A percentile compares a stretch with the other conserved stretches of the same genome.
Evolutionary conservation across 1,140 invertebrate genomes (phyloP).

Genomic region (Bombus vancouverensis): DNA sequence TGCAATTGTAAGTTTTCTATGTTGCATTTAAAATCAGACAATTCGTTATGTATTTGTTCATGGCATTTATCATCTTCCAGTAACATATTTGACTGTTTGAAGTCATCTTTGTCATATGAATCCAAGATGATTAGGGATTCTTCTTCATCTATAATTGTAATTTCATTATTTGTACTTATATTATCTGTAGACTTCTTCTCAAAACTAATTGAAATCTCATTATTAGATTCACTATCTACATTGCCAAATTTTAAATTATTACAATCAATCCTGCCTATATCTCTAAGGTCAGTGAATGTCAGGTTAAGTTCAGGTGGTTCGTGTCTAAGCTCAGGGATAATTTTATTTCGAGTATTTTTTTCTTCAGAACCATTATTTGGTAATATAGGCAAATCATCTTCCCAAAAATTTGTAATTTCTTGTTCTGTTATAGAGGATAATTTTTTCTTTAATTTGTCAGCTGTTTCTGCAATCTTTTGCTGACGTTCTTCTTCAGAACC

Average conservation of each 20-base stretch:
- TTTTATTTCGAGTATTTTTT: conserved; percentile 19
- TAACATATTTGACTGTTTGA: background rate
- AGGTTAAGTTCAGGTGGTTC: conserved; percentile 71
- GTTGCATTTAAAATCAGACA: background rate
- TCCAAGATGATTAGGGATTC: background rate
- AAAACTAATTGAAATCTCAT: conserved; percentile 3
- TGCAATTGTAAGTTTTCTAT: conserved; percentile 39
- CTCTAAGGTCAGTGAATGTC: conserved; percentile 72
- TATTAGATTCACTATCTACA: background rate
- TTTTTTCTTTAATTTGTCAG: conserved; percentile 77
- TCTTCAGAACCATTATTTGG: conserved; percentile 29
- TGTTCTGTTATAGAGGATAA: conserved; percentile 69
- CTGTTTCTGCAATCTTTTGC: conserved; percentile 77
- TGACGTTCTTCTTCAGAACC: conserved; percentile 79
- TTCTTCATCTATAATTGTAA: conserved; percentile 25
- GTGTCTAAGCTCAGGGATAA: conserved; percentile 68
- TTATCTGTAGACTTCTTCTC: background rate
- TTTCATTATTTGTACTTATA: conserved; percentile 12
- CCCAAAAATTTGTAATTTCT: conserved; percentile 71
- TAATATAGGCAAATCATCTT: conserved; percentile 62
- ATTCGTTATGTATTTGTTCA: background rate
- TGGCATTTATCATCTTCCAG: background rate
- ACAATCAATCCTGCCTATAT: conserved; percentile 73
- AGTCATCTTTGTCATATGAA: background rate
- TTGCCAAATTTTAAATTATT: conserved; percentile 54